phyloP scores from a whole-genome alignment of 2,113 vertebrate genomes.

The Monarcha castaneiventris region DNA sequence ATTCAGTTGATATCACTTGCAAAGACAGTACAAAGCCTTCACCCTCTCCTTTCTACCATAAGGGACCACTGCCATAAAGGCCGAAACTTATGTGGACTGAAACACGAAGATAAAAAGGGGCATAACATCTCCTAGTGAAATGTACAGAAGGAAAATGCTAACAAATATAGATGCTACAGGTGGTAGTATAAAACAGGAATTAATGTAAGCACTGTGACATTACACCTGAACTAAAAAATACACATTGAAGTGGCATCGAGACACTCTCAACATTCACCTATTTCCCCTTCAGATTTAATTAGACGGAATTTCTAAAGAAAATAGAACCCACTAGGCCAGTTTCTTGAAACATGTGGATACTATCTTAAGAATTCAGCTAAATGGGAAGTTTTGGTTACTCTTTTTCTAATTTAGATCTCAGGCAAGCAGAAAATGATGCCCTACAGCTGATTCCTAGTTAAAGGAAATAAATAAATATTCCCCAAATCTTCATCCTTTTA shows the following conservation, averaged over 20 bases:
- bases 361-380: background rate
- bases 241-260: background rate
- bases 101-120: background rate
- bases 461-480: background rate
- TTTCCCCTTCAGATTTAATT: background rate
- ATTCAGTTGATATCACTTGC: background rate
- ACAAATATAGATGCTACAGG: background rate
- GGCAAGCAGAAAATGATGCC: background rate
- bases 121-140: background rate
- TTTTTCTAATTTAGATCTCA: background rate
- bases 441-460: background rate
- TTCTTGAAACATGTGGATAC: background rate
- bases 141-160: background rate
- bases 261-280: background rate
- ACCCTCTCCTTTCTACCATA: background rate
- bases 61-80: background rate
- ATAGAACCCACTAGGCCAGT: background rate
- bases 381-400: background rate
- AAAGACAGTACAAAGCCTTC: background rate
- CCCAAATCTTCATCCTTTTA: background rate
- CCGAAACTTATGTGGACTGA: background rate
- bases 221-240: background rate
- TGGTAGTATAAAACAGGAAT: background rate
- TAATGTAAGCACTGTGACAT: background rate
- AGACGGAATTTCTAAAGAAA: background rate